Evolutionary conservation across 64 coral and sea anemone species (phyloP).

Genomic region (Orbicella faveolata): DNA sequence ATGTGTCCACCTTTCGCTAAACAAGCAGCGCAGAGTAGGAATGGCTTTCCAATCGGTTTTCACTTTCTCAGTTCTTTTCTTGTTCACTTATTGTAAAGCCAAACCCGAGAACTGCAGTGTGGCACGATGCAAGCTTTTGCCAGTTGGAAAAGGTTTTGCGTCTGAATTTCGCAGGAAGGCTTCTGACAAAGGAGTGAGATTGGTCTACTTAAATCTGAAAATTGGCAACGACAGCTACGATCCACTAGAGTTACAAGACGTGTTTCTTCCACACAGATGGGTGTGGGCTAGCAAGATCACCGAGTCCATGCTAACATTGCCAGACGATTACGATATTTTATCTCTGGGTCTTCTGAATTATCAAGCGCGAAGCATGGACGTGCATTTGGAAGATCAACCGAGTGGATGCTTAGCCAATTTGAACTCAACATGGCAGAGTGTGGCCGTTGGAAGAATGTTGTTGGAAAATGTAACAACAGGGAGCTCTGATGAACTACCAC

Average conservation of each 20-base stretch:
- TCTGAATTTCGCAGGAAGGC: not conserved
- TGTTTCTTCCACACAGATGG: conserved; percentile 4
- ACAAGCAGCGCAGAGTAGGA: too few species aligned
- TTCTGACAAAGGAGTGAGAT: not conserved
- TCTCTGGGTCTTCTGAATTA: not conserved
- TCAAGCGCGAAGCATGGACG: not conserved
- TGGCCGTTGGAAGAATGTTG: not conserved
- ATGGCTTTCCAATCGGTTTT: too few species aligned
- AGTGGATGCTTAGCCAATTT: not conserved
- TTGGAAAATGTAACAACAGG: not conserved
- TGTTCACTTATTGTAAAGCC: too few species aligned
- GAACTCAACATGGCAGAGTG: not conserved
- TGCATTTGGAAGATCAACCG: not conserved
- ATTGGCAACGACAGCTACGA: not conserved
- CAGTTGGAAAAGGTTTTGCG: not conserved
- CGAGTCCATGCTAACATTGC: not conserved
- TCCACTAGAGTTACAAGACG: not conserved
- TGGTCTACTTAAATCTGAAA: not conserved
- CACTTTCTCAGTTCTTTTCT: too few species aligned
- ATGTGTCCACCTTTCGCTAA: too few species aligned
- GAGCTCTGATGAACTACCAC: not conserved
- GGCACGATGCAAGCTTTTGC: not conserved
- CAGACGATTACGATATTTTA: not conserved
- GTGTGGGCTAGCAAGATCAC: not conserved
- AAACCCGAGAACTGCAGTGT: too few species aligned